These are phyloP conservation scores for Bostrychus sinensis DNA, from an alignment of 2,113 vertebrate genomes.

Conservation along the genomic window DNA sequence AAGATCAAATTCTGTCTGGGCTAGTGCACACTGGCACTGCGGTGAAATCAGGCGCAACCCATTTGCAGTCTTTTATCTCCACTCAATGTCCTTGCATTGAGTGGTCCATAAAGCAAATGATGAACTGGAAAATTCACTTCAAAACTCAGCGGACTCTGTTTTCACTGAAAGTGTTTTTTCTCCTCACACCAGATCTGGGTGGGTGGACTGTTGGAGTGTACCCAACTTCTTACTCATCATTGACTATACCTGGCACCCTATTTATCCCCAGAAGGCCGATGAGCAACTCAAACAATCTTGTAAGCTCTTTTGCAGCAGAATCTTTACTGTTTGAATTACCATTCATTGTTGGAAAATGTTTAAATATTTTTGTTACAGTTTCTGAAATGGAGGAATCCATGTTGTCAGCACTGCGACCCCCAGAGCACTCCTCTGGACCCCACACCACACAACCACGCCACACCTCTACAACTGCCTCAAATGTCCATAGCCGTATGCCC, in stretches of 20 bases:
- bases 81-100: slow-evolving; percentile 31
- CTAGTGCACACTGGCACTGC: slow-evolving; percentile 16
- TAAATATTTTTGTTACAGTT: slow-evolving; percentile 74
- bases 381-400: slow-evolving; percentile 97
- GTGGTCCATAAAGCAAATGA: slow-evolving; percentile 52
- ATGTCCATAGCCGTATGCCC: slow-evolving; percentile 69
- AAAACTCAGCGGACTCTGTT: slow-evolving; percentile 18
- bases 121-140: slow-evolving; percentile 48
- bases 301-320: slow-evolving; percentile 71
- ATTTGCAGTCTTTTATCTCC: slow-evolving; percentile 30
- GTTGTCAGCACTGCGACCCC: slow-evolving; percentile 88
- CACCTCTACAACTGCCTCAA: slow-evolving; percentile 51
- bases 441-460: slow-evolving; percentile 70
- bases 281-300: slow-evolving; percentile 94
- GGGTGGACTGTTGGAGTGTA: slow-evolving; percentile 98
- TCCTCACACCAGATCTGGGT: slow-evolving; percentile 83
- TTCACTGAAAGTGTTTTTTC: slow-evolving; percentile 19
- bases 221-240: slow-evolving; percentile 93
- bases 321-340: not conserved
- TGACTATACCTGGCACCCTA: slow-evolving; percentile 97
- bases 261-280: slow-evolving; percentile 96
- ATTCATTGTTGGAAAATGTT: not conserved
- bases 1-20: slow-evolving; percentile 38
- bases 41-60: slow-evolving; percentile 41
- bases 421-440: slow-evolving; percentile 80